A percentile compares a stretch with the other conserved stretches of the same genome.
These are phyloP conservation scores for Paratilapia polleni DNA, from an alignment of 2,113 vertebrate species.

Conservation along the genomic window DNA sequence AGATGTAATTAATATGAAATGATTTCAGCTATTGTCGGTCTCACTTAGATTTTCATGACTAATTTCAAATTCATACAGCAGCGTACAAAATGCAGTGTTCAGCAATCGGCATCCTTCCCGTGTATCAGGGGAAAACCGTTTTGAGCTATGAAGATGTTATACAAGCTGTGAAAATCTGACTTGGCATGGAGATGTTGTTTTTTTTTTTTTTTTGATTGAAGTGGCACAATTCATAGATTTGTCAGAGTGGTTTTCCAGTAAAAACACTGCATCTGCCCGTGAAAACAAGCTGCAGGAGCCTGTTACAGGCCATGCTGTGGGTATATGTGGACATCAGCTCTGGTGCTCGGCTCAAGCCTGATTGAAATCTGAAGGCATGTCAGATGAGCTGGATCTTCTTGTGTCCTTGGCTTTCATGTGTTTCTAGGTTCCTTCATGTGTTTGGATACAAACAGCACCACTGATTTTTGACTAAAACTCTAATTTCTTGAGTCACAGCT, in stretches of 20 bases:
- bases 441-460: background rate
- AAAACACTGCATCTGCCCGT: background rate
- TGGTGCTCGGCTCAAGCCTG: conserved; percentile 30
- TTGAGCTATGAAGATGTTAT: conserved; percentile 33
- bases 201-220: conserved; percentile 22
- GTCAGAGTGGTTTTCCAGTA: conserved; percentile 28
- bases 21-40: background rate
- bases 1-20: conserved; percentile 23
- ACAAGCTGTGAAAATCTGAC: conserved; percentile 45
- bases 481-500: background rate
- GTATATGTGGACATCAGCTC: conserved; percentile 49
- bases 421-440: background rate
- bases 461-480: background rate
- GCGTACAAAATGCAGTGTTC: background rate
- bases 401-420: background rate
- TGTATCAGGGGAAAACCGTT: conserved; percentile 14
- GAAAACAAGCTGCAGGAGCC: conserved; percentile 6
- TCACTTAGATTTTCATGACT: background rate
- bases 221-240: conserved; percentile 44
- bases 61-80: conserved; percentile 12
- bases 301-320: conserved; percentile 29
- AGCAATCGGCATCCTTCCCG: background rate
- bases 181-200: conserved; percentile 12
- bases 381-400: conserved; percentile 2
- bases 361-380: conserved; percentile 28